A percentile compares a stretch with the other conserved stretches of the same genome.
Conservation (phyloP, 2,113 vertebrate genomes). For the Lonchura striata region DNA sequence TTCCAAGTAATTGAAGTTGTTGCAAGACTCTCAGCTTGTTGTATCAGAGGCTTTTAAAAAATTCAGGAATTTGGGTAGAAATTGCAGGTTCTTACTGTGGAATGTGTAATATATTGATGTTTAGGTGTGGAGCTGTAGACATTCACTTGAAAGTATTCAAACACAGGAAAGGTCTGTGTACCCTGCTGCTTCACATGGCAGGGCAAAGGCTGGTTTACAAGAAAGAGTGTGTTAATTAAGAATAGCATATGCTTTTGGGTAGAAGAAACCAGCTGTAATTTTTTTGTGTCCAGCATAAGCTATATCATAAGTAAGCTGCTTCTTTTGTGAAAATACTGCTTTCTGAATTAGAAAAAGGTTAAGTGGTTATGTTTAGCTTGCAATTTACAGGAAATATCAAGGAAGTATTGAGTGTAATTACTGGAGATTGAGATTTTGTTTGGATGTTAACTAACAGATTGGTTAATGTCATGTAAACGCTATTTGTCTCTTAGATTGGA, state of each 20-base stretch:
- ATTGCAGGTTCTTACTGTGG: not conserved
- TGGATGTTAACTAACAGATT: not conserved
- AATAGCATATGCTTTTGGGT: not conserved
- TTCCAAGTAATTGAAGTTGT: not conserved
- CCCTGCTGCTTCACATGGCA: not conserved
- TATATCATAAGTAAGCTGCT: not conserved
- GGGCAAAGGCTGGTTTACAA: not conserved
- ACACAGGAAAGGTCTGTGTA: not conserved
- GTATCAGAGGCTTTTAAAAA: not conserved
- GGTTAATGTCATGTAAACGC: not conserved
- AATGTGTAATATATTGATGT: not conserved
- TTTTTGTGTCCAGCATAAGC: not conserved
- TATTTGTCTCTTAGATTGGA: not conserved
- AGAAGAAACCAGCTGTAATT: not conserved
- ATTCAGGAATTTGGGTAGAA: not conserved
- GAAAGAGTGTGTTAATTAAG: not conserved
- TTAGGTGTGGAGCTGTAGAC: not conserved
- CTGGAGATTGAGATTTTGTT: not conserved
- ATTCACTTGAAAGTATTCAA: not conserved
- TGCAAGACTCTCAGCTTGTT: not conserved
- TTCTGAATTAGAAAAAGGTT: not conserved
- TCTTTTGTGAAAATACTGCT: not conserved
- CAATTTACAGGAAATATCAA: not conserved
- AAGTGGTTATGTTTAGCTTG: not conserved
- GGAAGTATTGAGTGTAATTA: conserved; percentile 1